Evolutionary conservation across 2,797 vertebrate species (phyloP), one percentile per base, ranked within the genome.

Genomic region (Rhinophrynus dorsalis): DNA sequence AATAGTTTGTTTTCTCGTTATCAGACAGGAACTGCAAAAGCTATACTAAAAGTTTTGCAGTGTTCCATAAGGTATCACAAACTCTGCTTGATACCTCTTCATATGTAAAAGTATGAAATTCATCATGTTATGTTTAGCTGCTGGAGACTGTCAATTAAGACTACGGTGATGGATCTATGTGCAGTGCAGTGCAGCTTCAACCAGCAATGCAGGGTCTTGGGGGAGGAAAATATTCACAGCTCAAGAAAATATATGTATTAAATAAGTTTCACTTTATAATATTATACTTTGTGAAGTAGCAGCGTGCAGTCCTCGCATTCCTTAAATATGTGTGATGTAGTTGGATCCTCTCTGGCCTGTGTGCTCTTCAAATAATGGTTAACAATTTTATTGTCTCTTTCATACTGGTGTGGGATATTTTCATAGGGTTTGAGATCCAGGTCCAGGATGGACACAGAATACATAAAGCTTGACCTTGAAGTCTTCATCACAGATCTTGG

Each of bases 351-450:
- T 76, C 86, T 91, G 65, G 85, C 82, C 77, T 85, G 85, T 59
- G 88, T 88, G 2, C 90, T 87, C 84, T 92, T 91, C 75, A 94
- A 76, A 80, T 97, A 98, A 78, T 90, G 94, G 77, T 87, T 94
- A 50, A 96, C 93, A 1, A 99, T 96, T 85, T 94, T 95, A 80
- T 90, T 88, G 72, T 99, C 97, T 1, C 98, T 86, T 50, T 91
- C 93, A 81, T 93, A 86, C 86, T 99, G 97, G 62, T 95, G 89
- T 29, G 91, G 91, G 70, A 99, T 93, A 84, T 91, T 94, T 74
- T 97, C 94, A 0, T 96, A 95, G 0, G 94, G 95, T 76, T 99
- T 99, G 1, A 97, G 94, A 78, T 99, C 97, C 5, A 99, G 83
- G 75, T 99, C 97, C 86, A 99, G 79, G 79, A 98, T 94, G 68